Conservation (phyloP, 2,888 invertebrate species). For the Harmothoe impar region DNA sequence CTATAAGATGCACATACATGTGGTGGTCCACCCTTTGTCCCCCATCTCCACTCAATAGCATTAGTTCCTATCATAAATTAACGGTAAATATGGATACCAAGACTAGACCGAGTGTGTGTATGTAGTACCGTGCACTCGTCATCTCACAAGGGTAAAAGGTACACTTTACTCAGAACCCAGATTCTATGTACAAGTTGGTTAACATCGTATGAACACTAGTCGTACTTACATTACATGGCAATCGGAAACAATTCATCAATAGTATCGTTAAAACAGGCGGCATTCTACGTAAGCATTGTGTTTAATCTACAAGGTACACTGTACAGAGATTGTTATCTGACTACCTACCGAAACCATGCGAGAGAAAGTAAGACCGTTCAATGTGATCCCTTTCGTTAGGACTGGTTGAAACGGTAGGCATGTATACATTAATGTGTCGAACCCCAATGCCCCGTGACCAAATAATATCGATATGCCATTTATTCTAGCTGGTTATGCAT, state of each 20-base stretch:
- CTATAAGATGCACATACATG: neutral
- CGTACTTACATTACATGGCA: neutral
- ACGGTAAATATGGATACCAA: neutral
- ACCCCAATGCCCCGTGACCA: neutral
- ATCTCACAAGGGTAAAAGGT: slow-evolving; percentile 18
- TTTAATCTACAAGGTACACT: neutral
- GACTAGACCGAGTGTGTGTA: slow-evolving; percentile 13
- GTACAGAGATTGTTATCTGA: neutral
- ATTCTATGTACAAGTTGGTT: neutral
- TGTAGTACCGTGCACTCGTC: neutral
- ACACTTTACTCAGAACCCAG: slow-evolving; percentile 12
- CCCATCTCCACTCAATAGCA: neutral
- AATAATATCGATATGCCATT: neutral
- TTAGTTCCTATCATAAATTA: slow-evolving; percentile 19
- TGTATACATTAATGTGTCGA: neutral
- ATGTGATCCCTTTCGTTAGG: slow-evolving; percentile 1
- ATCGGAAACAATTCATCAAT: neutral
- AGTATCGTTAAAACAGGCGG: neutral
- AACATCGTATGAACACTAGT: neutral
- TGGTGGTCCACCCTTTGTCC: neutral
- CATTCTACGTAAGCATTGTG: neutral
- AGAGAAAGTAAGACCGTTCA: neutral
- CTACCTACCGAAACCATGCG: neutral
- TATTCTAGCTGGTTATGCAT: neutral
- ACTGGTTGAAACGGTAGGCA: neutral